phyloP scores from a whole-genome alignment of 2,113 vertebrate genomes.

The Salvelinus namaycush region DNA sequence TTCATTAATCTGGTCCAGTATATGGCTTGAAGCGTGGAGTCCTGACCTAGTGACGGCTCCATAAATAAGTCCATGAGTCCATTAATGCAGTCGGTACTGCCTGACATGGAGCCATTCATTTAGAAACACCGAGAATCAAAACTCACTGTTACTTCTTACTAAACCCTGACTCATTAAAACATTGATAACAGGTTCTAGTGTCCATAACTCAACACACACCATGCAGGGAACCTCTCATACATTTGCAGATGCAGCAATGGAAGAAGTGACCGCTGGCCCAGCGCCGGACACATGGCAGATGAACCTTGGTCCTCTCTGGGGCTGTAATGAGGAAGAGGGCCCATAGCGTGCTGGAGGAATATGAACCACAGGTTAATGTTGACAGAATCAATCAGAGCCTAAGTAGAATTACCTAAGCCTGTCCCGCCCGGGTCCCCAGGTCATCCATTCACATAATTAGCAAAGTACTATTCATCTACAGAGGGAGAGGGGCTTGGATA shows the following conservation, averaged over 20 bases:
- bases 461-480: conserved; percentile 40
- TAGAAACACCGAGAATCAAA: neutral
- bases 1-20: neutral
- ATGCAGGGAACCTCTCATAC: conserved; percentile 3
- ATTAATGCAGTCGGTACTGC: neutral
- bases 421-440: conserved; percentile 21
- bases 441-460: conserved; percentile 65
- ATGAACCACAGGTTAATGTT: conserved; percentile 46
- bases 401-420: conserved; percentile 56
- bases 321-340: conserved; percentile 24
- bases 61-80: neutral
- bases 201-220: conserved; percentile 4
- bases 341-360: conserved; percentile 18
- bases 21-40: neutral
- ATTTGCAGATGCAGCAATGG: conserved; percentile 12
- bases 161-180: conserved; percentile 5
- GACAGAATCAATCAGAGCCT: conserved; percentile 51
- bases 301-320: conserved; percentile 31
- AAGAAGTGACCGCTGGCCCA: neutral
- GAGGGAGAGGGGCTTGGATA: conserved; percentile 9
- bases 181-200: neutral
- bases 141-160: neutral
- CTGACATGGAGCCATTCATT: neutral
- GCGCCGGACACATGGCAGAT: conserved; percentile 10
- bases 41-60: neutral